Conservation (phyloP, 2,797 vertebrate species). For the Typhlichthys eigenmanni region DNA sequence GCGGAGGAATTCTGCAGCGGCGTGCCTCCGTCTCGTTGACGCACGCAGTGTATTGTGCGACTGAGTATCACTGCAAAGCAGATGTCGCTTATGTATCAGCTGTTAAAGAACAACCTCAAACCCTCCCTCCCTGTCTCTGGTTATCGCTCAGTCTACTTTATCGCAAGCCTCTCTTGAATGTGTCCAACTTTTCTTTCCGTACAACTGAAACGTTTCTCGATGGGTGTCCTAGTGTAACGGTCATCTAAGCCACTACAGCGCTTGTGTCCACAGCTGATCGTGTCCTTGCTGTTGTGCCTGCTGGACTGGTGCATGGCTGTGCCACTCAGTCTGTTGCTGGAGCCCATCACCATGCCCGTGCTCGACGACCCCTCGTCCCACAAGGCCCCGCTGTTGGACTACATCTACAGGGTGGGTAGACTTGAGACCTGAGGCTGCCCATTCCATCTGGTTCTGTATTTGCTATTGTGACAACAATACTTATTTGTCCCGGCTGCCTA, state of each 20-base stretch:
- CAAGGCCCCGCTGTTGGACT: constrained; percentile 89
- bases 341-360: constrained; percentile 82
- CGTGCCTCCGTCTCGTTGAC: constrained; percentile 12
- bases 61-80: no score
- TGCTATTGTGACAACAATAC: no score
- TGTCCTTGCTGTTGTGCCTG: constrained; percentile 92
- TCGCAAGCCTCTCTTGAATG: no score
- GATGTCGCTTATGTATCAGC: no score
- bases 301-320: constrained; percentile 98
- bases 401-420: constrained; percentile 92
- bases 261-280: constrained; percentile 83
- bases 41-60: no score
- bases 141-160: no score
- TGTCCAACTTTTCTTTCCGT: no score
- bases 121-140: no score
- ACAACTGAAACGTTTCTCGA: neutral
- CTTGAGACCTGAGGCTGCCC: neutral
- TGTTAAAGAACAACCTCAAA: neutral
- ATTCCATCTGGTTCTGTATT: no score
- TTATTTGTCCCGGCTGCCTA: no score
- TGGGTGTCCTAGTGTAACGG: neutral
- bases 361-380: constrained; percentile 81
- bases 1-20: constrained; percentile 66
- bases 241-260: no score
- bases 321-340: constrained; percentile 86